Evolutionary conservation across 1,140 invertebrate genomes (phyloP).

Genomic region (Saccostrea glomerata): DNA sequence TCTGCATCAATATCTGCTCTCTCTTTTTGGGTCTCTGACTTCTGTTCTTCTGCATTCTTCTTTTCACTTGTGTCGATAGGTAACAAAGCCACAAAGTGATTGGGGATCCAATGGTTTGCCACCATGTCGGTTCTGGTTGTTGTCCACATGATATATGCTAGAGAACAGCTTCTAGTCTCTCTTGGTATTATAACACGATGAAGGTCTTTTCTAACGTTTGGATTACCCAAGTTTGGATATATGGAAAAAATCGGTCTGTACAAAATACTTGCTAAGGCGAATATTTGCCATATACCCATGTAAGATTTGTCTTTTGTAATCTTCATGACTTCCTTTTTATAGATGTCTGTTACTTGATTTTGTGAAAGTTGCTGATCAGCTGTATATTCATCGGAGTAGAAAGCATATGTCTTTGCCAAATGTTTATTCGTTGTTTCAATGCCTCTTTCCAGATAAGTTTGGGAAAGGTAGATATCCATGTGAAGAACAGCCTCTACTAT

Average conservation of each 20-base stretch:
- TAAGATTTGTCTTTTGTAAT: conserved; percentile 49
- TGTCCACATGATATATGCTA: conserved; percentile 43
- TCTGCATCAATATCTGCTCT: not conserved
- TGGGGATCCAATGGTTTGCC: conserved; percentile 41
- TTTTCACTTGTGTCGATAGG: not conserved
- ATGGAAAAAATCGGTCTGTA: conserved; percentile 48
- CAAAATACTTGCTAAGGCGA: conserved; percentile 31
- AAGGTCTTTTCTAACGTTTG: conserved; percentile 42
- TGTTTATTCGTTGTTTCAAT: not conserved
- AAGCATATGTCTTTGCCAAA: conserved; percentile 38
- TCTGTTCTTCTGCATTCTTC: too few relatives aligned
- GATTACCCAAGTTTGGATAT: conserved; percentile 43
- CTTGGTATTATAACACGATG: conserved; percentile 47
- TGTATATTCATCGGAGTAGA: conserved; percentile 53
- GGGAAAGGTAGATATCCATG: conserved; percentile 38
- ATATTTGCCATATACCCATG: conserved; percentile 57
- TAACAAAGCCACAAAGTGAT: conserved; percentile 40
- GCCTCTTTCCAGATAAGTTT: conserved; percentile 28
- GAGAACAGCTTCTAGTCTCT: not conserved
- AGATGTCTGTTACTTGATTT: conserved; percentile 39
- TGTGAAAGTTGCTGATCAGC: conserved; percentile 26
- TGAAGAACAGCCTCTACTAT: conserved; percentile 41
- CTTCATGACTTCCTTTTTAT: conserved; percentile 48
- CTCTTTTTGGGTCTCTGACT: too few relatives aligned
- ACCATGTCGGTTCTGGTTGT: conserved; percentile 51